These are phyloP conservation scores for Caenorhabditis parvicauda DNA, from an alignment of 2,888 invertebrate genomes.

Conservation along the genomic window DNA sequence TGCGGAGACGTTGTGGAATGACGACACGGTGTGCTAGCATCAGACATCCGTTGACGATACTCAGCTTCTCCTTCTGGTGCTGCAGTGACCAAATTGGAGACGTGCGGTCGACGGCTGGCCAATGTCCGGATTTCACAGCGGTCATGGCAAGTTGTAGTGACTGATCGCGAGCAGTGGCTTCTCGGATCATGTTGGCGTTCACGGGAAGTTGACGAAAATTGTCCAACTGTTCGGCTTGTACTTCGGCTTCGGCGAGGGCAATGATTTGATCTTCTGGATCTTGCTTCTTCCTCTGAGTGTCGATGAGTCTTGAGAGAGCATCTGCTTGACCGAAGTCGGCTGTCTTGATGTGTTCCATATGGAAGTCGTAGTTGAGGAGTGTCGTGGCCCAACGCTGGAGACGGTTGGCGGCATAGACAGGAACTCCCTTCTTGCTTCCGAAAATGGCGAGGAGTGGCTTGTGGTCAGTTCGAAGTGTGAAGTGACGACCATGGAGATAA, in stretches of 20 bases:
- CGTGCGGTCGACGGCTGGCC: too few relatives aligned
- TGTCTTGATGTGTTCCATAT: conserved; percentile 11
- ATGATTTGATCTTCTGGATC: conserved; percentile 11
- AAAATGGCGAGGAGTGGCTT: conserved; percentile 21
- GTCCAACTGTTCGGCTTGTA: too few relatives aligned
- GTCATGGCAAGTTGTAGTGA: too few relatives aligned
- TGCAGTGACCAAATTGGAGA: too few relatives aligned
- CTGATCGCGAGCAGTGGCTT: too few relatives aligned
- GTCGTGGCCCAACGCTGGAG: conserved; percentile 12
- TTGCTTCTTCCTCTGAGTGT: background rate
- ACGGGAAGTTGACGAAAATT: too few relatives aligned
- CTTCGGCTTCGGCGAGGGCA: conserved; percentile 1
- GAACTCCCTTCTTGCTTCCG: conserved; percentile 8
- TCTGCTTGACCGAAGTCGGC: conserved; percentile 12
- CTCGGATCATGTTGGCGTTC: too few relatives aligned
- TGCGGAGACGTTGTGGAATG: too few relatives aligned
- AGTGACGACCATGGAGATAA: conserved; percentile 15
- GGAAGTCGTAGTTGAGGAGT: conserved; percentile 9
- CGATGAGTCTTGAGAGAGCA: conserved; percentile 12
- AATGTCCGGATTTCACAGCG: too few relatives aligned
- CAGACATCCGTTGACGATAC: too few relatives aligned
- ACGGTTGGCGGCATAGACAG: conserved; percentile 4
- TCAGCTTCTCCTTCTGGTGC: too few relatives aligned
- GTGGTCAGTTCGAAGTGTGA: conserved; percentile 21
- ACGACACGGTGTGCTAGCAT: too few relatives aligned